Conservation (phyloP, 2,888 invertebrate genomes). For the Lasioglossum leucozonium region DNA sequence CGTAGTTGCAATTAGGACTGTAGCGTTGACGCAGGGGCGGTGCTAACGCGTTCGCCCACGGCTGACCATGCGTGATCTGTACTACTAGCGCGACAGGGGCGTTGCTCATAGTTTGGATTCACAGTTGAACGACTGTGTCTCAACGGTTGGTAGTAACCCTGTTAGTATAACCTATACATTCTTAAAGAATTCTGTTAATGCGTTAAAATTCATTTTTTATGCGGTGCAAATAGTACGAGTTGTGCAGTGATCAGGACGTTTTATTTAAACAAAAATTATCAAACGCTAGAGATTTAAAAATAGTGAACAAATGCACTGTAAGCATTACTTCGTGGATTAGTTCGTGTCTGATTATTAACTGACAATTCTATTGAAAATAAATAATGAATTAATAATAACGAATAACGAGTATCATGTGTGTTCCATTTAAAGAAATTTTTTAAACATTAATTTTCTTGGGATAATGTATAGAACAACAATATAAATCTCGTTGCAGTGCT, state of each 20-base stretch:
- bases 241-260: background rate
- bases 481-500: background rate
- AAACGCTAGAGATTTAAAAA: no score
- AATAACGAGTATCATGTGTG: background rate
- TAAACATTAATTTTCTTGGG: background rate
- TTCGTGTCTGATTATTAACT: no score
- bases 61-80: background rate
- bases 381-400: no score
- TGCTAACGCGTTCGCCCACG: background rate
- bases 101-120: background rate
- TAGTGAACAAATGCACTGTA: no score
- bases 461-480: background rate
- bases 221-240: background rate
- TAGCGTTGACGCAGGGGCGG: background rate
- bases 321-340: no score
- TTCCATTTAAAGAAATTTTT: background rate
- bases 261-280: no score
- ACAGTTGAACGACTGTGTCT: background rate
- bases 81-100: background rate
- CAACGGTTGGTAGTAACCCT: background rate
- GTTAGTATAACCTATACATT: background rate
- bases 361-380: no score
- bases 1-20: background rate
- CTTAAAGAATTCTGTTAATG: background rate
- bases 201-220: background rate